phyloP scores from a whole-genome alignment of 2,888 invertebrate genomes.

The Parnassius orleans region DNA sequence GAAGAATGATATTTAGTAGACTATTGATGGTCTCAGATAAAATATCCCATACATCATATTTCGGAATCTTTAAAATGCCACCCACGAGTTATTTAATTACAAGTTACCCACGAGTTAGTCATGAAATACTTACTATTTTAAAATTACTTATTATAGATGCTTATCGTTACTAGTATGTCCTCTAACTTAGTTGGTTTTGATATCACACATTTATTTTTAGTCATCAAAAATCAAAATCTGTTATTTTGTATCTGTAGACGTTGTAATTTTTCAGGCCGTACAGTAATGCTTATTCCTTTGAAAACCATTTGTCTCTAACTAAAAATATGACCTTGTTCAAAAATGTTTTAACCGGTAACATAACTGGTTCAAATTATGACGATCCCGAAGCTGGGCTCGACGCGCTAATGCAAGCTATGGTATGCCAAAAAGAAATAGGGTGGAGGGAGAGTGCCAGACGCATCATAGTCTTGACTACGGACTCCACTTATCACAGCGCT shows the following conservation, averaged over 20 bases:
- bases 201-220: no score
- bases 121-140: no score
- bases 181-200: no score
- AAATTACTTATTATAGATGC: no score
- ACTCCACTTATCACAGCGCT: constrained; percentile 88
- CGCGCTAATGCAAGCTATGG: constrained; percentile 88
- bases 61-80: no score
- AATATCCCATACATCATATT: no score
- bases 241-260: constrained; percentile 83
- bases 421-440: constrained; percentile 84
- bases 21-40: no score
- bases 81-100: no score
- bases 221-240: constrained; percentile 74
- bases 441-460: constrained; percentile 90
- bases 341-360: constrained; percentile 81
- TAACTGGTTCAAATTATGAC: constrained; percentile 64
- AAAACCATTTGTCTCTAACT: constrained; percentile 86
- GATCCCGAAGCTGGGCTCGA: constrained; percentile 92
- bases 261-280: constrained; percentile 73
- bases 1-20: no score
- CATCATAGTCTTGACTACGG: constrained; percentile 89
- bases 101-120: no score
- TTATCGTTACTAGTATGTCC: no score
- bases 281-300: constrained; percentile 78
- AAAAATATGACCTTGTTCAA: constrained; percentile 71